Percentiles rank a stretch among this genome's conserved stretches.
Evolutionary conservation across 2,113 vertebrate species (phyloP).

Genomic region (Balaenoptera acutorostrata): DNA sequence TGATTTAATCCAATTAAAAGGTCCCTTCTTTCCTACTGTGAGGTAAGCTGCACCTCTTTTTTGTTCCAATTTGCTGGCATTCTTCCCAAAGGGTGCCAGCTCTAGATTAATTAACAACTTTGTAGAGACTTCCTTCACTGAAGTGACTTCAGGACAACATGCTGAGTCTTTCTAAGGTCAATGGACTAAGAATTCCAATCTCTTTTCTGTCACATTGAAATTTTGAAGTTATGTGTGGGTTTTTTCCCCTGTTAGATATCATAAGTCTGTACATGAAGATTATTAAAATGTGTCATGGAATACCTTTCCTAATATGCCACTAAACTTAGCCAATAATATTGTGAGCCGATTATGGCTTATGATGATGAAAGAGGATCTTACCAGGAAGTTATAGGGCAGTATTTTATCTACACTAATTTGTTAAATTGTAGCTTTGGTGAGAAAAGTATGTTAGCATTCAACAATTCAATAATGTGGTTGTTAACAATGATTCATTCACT

Average conservation of each 20-base stretch:
- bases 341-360: neutral
- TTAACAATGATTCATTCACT: neutral
- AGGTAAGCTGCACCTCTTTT: slow-evolving; percentile 61
- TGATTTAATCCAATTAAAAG: slow-evolving; percentile 69
- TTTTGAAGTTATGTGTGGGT: neutral
- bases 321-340: slow-evolving; percentile 22
- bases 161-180: slow-evolving; percentile 49
- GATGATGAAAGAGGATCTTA: neutral
- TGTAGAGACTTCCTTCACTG: slow-evolving; percentile 47
- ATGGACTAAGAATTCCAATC: neutral
- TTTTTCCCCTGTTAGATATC: neutral
- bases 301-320: neutral
- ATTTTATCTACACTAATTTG: neutral
- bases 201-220: neutral
- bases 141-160: slow-evolving; percentile 47
- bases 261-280: neutral
- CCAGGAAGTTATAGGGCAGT: neutral
- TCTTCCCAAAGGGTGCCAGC: slow-evolving; percentile 50
- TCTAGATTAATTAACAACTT: slow-evolving; percentile 68
- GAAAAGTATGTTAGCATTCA: neutral
- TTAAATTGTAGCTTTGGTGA: neutral
- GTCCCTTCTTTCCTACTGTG: slow-evolving; percentile 53
- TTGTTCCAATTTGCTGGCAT: slow-evolving; percentile 62
- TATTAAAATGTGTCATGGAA: neutral
- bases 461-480: neutral